Percentiles rank a stretch among this genome's conserved stretches.
Evolutionary conservation across 2,888 invertebrate genomes (phyloP).

Genomic region (Incurvaria masculella): DNA sequence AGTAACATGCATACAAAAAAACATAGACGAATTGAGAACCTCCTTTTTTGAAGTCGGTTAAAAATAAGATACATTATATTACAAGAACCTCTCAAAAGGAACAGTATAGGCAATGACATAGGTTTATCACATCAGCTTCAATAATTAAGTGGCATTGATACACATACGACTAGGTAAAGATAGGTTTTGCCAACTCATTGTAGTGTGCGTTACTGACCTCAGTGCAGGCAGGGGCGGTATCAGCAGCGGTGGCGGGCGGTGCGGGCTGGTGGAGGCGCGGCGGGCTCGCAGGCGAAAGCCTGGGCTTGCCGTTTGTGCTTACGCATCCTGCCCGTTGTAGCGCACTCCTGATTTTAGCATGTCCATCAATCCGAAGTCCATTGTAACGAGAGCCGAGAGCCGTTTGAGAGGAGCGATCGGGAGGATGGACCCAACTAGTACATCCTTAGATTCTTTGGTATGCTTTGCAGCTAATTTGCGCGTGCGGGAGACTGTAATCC

Average conservation of each 20-base stretch:
- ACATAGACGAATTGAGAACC: too few species aligned
- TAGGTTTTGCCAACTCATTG: too few species aligned
- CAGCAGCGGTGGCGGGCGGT: constrained; percentile 37
- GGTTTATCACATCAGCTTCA: too few species aligned
- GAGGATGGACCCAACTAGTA: constrained; percentile 41
- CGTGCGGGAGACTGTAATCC: constrained; percentile 19
- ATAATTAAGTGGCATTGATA: too few species aligned
- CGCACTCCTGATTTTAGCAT: constrained; percentile 43
- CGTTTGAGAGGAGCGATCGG: constrained; percentile 50
- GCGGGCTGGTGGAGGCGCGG: constrained; percentile 36
- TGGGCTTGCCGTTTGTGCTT: constrained; percentile 50
- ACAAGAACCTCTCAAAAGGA: too few species aligned
- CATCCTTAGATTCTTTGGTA: constrained; percentile 53
- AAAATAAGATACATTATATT: too few species aligned
- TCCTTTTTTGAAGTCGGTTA: too few species aligned
- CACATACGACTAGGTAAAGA: too few species aligned
- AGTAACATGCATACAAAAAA: too few species aligned
- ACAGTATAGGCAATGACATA: too few species aligned
- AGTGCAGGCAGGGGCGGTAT: constrained; percentile 30
- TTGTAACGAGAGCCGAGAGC: constrained; percentile 49
- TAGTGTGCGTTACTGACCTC: constrained; percentile 24
- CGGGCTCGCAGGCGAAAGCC: constrained; percentile 49
- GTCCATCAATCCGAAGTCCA: constrained; percentile 51
- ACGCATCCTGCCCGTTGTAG: constrained; percentile 50
- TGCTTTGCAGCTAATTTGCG: constrained; percentile 50